Evolutionary conservation across 2,113 vertebrate species (phyloP), one percentile per base, ranked within the genome.

Genomic region (Acrocephalus kingi): DNA sequence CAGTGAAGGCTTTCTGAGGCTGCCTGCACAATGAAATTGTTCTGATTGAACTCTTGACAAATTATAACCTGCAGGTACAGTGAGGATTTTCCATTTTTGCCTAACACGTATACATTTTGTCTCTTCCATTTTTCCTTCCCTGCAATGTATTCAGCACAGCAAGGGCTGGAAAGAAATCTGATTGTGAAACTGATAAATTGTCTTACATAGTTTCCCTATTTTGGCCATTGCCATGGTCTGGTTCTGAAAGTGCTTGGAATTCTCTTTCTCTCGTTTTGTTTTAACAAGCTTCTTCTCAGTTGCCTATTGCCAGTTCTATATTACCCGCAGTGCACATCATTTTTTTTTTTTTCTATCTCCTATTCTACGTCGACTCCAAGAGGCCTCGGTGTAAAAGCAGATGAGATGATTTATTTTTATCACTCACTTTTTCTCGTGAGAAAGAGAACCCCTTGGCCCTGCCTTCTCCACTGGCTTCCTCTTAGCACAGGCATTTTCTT

Each of bases 131-230:
- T 94, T 90, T 74, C 80, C 74, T 94, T 89, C 87, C 81, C 86
- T 92, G 92, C 84, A 58, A 90, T 45, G 90, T 74, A 77, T 94
- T 94, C 90, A 93, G 93, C 95, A 85, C 90, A 96, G 92, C 94
- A 82, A 93, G 89, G 74, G 80, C 92, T 97, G 94, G 95, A 96
- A 97, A 96, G 92, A 96, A 94, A 95, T 94, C 94, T 95, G 95
- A 97, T 96, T 96, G 92, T 97, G 96, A 96, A 97, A 94, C 96
- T 95, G 95, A 96, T 97, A 97, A 97, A 97, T 96, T 95, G 93
- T 96, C 88, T 96, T 96, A 95, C 96, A 97, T 97, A 96, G 96
- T 97, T 97, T 97, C 95, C 89, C 95, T 97, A 96, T 96, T 97
- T 97, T 97, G 96, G 95, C 95, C 91, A 96, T 97, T 96, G 86